These are phyloP conservation scores for Avahi laniger DNA, from an alignment of 2,797 vertebrate species.

Conservation along the genomic window DNA sequence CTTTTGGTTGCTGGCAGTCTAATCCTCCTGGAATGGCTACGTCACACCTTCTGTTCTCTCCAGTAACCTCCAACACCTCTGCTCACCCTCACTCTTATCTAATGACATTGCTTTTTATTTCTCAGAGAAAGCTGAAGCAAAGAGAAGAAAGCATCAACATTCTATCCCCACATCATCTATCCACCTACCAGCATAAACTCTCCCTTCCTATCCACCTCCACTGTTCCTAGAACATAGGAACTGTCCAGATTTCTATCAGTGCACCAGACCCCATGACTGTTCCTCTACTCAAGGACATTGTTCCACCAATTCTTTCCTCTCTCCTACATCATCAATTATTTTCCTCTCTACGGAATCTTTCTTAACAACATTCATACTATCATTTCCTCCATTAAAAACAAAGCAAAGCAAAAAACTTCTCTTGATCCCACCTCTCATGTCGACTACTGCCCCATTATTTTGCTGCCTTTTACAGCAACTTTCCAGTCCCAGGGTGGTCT, in stretches of 20 bases:
- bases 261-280: background rate
- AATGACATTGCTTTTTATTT: background rate
- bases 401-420: background rate
- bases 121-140: background rate
- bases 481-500: background rate
- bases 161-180: background rate
- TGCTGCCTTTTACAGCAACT: background rate
- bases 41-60: background rate
- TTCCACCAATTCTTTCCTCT: background rate
- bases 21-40: background rate
- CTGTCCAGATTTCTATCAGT: background rate
- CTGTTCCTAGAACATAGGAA: background rate
- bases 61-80: background rate
- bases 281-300: background rate
- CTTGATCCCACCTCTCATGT: background rate
- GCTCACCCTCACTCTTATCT: background rate
- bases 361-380: background rate
- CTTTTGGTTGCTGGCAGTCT: background rate
- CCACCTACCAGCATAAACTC: background rate
- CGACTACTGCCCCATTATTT: background rate
- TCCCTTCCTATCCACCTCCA: background rate
- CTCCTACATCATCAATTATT: background rate
- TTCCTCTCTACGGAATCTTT: background rate
- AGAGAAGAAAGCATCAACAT: background rate
- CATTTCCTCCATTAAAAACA: background rate